Percentiles rank a stretch among this genome's conserved stretches.
phyloP scores from a whole-genome alignment of 2,888 invertebrate genomes.

The Cataglyphis rosenhaueri region DNA sequence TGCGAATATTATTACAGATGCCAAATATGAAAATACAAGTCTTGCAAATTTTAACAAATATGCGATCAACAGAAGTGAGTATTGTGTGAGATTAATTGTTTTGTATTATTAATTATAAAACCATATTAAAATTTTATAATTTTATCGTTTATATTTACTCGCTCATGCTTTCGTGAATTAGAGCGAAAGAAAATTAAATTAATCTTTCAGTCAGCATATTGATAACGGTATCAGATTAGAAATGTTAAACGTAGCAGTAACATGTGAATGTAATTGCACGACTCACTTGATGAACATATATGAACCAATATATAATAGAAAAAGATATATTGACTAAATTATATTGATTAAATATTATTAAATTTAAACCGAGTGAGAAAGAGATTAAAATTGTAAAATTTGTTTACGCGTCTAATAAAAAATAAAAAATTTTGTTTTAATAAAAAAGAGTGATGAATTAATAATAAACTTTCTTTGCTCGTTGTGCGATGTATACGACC shows the following conservation, averaged over 20 bases:
- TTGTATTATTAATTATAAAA: background rate
- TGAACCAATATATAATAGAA: background rate
- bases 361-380: background rate
- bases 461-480: background rate
- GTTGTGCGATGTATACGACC: too few relatives aligned
- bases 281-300: background rate
- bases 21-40: background rate
- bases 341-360: background rate
- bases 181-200: slow-evolving; percentile 25
- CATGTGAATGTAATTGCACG: slow-evolving; percentile 9
- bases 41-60: background rate
- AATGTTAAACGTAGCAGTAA: background rate
- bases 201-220: slow-evolving; percentile 7
- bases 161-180: background rate
- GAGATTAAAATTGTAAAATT: background rate
- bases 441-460: background rate
- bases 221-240: slow-evolving; percentile 1
- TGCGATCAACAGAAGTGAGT: background rate
- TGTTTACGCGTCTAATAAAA: background rate
- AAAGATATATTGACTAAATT: background rate
- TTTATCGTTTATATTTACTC: background rate
- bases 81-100: background rate
- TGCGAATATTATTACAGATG: background rate
- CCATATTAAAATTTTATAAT: background rate
- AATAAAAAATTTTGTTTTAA: background rate